Evolutionary conservation across 2,113 vertebrate species (phyloP), one percentile per base, ranked within the genome.

Genomic region (Tiliqua scincoides): DNA sequence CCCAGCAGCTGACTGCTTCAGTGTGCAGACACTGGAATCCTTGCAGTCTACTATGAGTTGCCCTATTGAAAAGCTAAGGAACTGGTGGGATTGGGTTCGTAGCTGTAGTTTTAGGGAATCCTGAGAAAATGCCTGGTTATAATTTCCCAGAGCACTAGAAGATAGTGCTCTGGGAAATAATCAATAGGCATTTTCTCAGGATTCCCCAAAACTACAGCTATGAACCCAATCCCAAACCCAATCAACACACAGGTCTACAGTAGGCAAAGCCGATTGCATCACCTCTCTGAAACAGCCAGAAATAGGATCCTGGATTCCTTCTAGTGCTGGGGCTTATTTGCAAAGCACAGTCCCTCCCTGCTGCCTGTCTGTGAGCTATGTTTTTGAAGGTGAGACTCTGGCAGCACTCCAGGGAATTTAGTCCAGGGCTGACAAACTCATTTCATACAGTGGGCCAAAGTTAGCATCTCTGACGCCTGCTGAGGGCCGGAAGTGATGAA

Each of bases 291-390:
- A 68, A 23, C 10, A 82, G 2, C 35, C 78, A 81, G 79, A 21
- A 80, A 0, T 4, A 30, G 48, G 70, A 0, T n/a, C 86, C 63
- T 71, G 76, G 84, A 65, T 52, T 86, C 40, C 6, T 73, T 35
- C 57, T 0, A 0, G n/a, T 14, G 61, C 35, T 17, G 23, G 0
- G 0, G 40, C 54, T 72, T 83, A 54, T 76, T 48, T 30, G 25
- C 84, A 83, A 15, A 71, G 2, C 4, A 8, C 0, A 1, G 54
- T 61, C 1, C 68, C 72, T 21, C 15, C 65, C 25, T 9, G 27
- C 54, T 52, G 54, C 54, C 54, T 12, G 54, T 12, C 63, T 6
- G 30, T 48, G 20, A 72, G 59, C 75, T 82, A n/a, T 57, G 62
- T 23, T 76, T 21, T 52, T 89, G 0, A 0, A 18, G 48, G 1